These are phyloP conservation scores for Morinoia aosen DNA, from an alignment of 2,888 invertebrate species.

Conservation along the genomic window DNA sequence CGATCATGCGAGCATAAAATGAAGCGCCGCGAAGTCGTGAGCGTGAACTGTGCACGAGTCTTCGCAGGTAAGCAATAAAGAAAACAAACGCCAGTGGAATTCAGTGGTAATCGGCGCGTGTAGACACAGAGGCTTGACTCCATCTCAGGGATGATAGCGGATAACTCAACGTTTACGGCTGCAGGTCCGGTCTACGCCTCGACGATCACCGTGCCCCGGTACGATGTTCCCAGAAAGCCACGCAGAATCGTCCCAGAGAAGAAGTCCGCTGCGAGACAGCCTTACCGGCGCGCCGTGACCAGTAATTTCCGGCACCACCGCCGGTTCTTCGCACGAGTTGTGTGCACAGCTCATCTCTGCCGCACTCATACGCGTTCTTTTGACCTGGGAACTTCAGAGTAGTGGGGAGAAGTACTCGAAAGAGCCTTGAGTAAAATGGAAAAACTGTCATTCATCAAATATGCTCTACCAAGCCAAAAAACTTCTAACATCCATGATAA, in stretches of 20 bases:
- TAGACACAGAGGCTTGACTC: neutral
- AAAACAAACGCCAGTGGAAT: constrained; percentile 17
- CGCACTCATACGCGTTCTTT: neutral
- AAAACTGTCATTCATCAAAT: too few relatives aligned
- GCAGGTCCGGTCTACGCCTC: neutral
- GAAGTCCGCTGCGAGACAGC: neutral
- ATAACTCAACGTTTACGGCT: neutral
- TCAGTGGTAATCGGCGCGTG: constrained; percentile 17
- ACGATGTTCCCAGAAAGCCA: neutral
- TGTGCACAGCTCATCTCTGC: neutral
- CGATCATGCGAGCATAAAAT: constrained; percentile 12
- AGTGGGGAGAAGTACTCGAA: neutral
- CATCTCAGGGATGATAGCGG: neutral
- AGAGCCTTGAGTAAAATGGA: too few relatives aligned
- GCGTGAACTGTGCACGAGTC: constrained; percentile 3
- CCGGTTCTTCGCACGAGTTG: neutral
- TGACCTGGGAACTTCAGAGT: neutral
- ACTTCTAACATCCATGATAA: too few relatives aligned
- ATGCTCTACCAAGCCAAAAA: too few relatives aligned
- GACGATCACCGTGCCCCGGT: neutral
- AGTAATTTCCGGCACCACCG: neutral
- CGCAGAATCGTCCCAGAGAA: neutral
- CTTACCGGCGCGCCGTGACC: neutral
- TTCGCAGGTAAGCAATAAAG: neutral
- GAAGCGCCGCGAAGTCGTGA: constrained; percentile 1